Conservation (phyloP, 2,888 invertebrate genomes). For the Dorcus parallelipipedus region DNA sequence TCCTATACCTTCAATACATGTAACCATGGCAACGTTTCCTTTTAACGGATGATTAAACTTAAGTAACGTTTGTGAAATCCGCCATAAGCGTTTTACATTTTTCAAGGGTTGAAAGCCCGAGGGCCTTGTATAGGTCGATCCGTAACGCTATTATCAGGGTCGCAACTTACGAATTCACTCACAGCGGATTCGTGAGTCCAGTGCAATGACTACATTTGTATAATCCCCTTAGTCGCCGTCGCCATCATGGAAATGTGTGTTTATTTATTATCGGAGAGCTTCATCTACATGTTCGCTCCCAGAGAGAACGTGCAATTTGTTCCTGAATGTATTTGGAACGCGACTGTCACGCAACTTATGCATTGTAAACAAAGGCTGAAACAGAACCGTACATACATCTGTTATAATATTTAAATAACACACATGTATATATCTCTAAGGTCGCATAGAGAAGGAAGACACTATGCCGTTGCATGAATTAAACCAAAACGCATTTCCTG, state of each 20-base stretch:
- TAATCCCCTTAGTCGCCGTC: conserved; percentile 42
- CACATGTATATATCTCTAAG: too few species aligned
- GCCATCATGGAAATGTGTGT: conserved; percentile 41
- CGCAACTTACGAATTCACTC: conserved; percentile 34
- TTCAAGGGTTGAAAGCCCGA: conserved; percentile 4
- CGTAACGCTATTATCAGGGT: conserved; percentile 38
- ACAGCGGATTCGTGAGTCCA: conserved; percentile 32
- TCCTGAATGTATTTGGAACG: conserved; percentile 10
- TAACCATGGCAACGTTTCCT: too few species aligned
- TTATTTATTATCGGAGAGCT: conserved; percentile 37
- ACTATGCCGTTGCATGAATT: too few species aligned
- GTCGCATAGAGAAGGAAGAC: too few species aligned
- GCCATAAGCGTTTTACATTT: conserved; percentile 9
- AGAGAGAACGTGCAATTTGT: conserved; percentile 25
- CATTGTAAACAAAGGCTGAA: not conserved
- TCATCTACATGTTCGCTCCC: conserved; percentile 24
- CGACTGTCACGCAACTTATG: not conserved
- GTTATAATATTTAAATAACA: too few species aligned
- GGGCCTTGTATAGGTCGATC: conserved; percentile 26
- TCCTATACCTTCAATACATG: too few species aligned
- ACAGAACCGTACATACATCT: not conserved
- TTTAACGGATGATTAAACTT: too few species aligned
- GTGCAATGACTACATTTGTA: conserved; percentile 46
- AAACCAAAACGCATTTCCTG: too few species aligned
- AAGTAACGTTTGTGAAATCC: too few species aligned